Evolutionary conservation across 1,140 invertebrate species (phyloP), one percentile per base, ranked within the genome.

Genomic region (Microplitis mediator): DNA sequence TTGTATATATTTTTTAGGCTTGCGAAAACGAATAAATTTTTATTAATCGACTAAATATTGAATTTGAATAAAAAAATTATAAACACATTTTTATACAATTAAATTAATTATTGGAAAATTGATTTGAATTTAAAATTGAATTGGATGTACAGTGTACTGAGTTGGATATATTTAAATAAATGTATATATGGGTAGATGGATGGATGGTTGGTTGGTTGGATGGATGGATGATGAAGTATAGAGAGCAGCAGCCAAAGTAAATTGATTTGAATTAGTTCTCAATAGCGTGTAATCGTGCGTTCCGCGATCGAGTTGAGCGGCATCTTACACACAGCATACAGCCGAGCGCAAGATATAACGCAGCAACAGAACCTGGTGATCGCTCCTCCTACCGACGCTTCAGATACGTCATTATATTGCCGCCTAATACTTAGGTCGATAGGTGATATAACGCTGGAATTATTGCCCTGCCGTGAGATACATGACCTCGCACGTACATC

Each of bases 261-360:
- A 86, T 85, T 85, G 84, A 86, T 86, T 86, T 84, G 82, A 85
- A 85, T 85, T 85, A 85, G 83, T 85, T 84, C 80, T 79, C 83
- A 82, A 86, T 85, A 84, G 80, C 82, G 79, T 84, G 79, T 85
- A 85, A 82, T 80, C 77, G 82, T 78, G 79, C 77, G 76, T 78
- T 75, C 64, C 64, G 70, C 63, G 39, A 32, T 54, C 71, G n/a
- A 32, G n/a, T n/a, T 31, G n/a, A 36, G 23, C 31, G 65, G 31
- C 34, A 16, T 32, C 39, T 45, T 45, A 45, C 39, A 45, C 39
- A 45, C 6, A 45, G 39, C 23, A 23, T 45, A 45, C 39, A 32
- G n/a, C 31, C 11, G n/a, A 36, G 23, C 31, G 65, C 5, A 11
- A 16, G 51, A 16, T 34, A 45, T 31, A 4, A n/a, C 58, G 69